Conservation (phyloP, 1,140 invertebrate species). For the Gonioctena quinquepunctata region DNA sequence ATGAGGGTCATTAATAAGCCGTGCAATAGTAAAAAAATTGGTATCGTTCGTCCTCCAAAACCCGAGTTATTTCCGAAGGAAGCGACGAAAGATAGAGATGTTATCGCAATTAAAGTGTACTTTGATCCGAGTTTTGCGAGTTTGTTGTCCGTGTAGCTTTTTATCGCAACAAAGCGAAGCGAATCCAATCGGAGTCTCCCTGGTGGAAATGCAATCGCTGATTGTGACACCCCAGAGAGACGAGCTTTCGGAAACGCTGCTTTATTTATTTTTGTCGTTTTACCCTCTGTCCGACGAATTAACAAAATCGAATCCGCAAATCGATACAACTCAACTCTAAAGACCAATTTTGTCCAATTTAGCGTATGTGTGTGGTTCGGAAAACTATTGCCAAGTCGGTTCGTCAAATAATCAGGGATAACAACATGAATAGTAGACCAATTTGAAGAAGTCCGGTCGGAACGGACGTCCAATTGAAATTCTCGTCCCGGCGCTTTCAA, state of each 20-base stretch:
- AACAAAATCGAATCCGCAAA: constrained; percentile 8
- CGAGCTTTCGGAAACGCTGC: not conserved
- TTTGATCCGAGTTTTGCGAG: constrained; percentile 9
- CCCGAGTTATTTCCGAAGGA: not conserved
- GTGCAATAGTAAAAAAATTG: not conserved
- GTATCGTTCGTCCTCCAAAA: not conserved
- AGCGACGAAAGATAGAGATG: not conserved
- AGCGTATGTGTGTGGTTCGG: not conserved
- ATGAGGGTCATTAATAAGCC: too few species aligned
- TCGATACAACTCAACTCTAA: constrained; percentile 7
- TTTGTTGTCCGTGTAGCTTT: constrained; percentile 18
- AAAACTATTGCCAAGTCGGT: not conserved
- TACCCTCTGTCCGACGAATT: constrained; percentile 5
- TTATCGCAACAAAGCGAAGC: constrained; percentile 11
- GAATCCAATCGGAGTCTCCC: constrained; percentile 4
- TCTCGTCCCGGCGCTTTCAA: not conserved
- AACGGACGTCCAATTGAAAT: not conserved
- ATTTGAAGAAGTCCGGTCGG: not conserved
- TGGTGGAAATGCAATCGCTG: constrained; percentile 16
- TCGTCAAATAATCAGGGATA: constrained; percentile 1
- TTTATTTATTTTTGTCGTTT: constrained; percentile 8
- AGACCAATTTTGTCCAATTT: constrained; percentile 12
- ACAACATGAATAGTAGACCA: not conserved
- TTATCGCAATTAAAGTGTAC: constrained; percentile 6
- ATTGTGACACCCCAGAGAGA: constrained; percentile 21